Evolutionary conservation across 2,113 vertebrate species (phyloP).

Genomic region (Sinocyclocheilus maitianheensis): DNA sequence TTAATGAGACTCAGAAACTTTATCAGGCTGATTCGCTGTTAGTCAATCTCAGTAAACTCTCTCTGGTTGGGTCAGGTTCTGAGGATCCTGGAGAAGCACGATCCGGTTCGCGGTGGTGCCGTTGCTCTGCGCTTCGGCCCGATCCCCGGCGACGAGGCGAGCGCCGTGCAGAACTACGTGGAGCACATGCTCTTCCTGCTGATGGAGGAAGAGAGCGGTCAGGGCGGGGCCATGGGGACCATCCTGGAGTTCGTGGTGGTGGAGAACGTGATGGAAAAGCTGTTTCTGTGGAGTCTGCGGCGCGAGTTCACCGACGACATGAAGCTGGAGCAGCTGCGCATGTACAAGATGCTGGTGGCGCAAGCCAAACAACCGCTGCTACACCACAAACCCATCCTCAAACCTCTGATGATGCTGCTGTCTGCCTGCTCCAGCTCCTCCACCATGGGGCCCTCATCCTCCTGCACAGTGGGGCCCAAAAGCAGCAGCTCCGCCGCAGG

Average conservation of each 20-base stretch:
- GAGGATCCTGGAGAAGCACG: conserved; percentile 93
- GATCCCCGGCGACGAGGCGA: conserved; percentile 89
- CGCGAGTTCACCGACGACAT: conserved; percentile 92
- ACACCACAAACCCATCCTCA: conserved; percentile 91
- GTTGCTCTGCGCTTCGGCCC: conserved; percentile 65
- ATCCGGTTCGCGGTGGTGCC: conserved; percentile 74
- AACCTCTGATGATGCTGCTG: conserved; percentile 96
- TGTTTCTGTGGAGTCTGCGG: conserved; percentile 94
- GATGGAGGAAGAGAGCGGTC: conserved; percentile 88
- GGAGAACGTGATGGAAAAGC: conserved; percentile 95
- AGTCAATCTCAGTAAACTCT: background rate
- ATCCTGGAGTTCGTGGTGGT: conserved; percentile 95
- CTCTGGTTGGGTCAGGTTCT: conserved; percentile 76
- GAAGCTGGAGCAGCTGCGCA: conserved; percentile 92
- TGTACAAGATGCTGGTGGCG: conserved; percentile 91
- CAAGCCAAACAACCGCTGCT: conserved; percentile 91
- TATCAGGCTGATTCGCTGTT: background rate
- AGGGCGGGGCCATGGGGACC: conserved; percentile 89
- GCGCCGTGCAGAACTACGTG: conserved; percentile 96
- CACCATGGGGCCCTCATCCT: conserved; percentile 49
- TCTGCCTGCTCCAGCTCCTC: conserved; percentile 85
- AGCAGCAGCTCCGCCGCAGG: background rate
- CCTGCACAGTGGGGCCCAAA: conserved; percentile 47
- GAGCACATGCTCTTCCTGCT: conserved; percentile 96
- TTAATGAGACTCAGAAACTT: background rate